Evolutionary conservation across 2,888 invertebrate genomes (phyloP).

Genomic region (Mystacides longicornis): DNA sequence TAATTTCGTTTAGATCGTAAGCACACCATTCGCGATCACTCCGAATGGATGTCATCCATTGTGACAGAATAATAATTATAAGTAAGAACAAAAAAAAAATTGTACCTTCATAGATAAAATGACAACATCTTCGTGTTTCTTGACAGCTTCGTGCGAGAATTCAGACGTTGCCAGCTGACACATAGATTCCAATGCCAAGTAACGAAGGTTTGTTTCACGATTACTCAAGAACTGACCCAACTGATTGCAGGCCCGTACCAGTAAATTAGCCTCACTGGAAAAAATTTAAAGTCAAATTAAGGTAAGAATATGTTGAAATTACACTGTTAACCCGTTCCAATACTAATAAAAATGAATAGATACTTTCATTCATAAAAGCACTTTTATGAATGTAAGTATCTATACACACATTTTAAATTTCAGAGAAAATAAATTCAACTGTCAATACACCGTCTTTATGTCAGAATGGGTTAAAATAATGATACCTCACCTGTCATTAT

Average conservation of each 20-base stretch:
- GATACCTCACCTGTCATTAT: constrained; percentile 77
- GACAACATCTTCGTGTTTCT: constrained; percentile 99
- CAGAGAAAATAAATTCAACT: no score
- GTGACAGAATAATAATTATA: no score
- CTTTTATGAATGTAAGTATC: no score
- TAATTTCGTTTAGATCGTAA: no score
- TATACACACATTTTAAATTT: no score
- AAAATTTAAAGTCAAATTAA: not conserved
- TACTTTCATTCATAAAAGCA: constrained; percentile 1
- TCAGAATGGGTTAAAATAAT: no score
- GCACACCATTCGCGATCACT: no score
- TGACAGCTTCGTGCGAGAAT: constrained; percentile 98
- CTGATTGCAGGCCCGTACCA: constrained; percentile 98
- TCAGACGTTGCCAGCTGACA: constrained; percentile 98
- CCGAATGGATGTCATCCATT: no score
- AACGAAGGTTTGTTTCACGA: constrained; percentile 95
- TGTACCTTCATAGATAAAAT: constrained; percentile 89
- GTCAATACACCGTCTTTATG: no score
- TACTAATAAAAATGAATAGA: not conserved
- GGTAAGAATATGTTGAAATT: not conserved
- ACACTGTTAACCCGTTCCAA: not conserved
- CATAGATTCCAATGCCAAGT: constrained; percentile 98
- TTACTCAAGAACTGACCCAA: constrained; percentile 96
- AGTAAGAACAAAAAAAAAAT: not conserved
- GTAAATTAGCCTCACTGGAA: constrained; percentile 82